Percentiles rank a stretch among this genome's conserved stretches.
Conservation (phyloP, 2,888 invertebrate species). For the Andrena bicolor region DNA sequence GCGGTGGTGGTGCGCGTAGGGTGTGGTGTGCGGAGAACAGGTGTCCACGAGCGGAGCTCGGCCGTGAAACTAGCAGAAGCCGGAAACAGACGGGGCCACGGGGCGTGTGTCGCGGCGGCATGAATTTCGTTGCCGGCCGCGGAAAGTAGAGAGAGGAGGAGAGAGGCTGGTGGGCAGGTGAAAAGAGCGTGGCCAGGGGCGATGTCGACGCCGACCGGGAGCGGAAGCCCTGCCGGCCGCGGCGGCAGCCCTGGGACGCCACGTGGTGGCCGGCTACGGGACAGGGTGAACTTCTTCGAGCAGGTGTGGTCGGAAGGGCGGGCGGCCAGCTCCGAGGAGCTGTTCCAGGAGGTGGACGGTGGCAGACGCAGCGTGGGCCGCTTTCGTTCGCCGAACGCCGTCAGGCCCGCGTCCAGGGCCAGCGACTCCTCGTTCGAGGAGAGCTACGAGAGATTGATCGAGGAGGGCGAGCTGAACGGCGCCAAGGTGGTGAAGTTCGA, state of each 20-base stretch:
- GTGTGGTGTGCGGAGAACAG: constrained; percentile 70
- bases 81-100: constrained; percentile 37
- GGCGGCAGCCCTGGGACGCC: constrained; percentile 80
- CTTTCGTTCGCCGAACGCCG: constrained; percentile 43
- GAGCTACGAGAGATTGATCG: constrained; percentile 86
- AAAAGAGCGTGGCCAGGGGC: background rate
- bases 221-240: constrained; percentile 61
- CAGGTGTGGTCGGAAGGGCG: constrained; percentile 89
- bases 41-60: constrained; percentile 60
- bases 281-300: constrained; percentile 93
- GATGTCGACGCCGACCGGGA: constrained; percentile 53
- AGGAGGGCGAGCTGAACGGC: constrained; percentile 89
- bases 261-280: constrained; percentile 87
- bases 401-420: constrained; percentile 79
- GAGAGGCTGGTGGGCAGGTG: background rate
- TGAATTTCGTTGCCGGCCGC: constrained; percentile 27
- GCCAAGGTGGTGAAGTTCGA: constrained; percentile 91
- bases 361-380: constrained; percentile 77
- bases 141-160: constrained; percentile 3
- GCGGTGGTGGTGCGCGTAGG: constrained; percentile 50
- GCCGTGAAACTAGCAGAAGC: constrained; percentile 43
- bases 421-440: constrained; percentile 85
- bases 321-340: constrained; percentile 81
- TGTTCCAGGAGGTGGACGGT: constrained; percentile 79
- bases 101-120: constrained; percentile 6